Base-by-base conservation (phyloP, 2,113 vertebrate species). In the Aleadryas rufinucha region DNA sequence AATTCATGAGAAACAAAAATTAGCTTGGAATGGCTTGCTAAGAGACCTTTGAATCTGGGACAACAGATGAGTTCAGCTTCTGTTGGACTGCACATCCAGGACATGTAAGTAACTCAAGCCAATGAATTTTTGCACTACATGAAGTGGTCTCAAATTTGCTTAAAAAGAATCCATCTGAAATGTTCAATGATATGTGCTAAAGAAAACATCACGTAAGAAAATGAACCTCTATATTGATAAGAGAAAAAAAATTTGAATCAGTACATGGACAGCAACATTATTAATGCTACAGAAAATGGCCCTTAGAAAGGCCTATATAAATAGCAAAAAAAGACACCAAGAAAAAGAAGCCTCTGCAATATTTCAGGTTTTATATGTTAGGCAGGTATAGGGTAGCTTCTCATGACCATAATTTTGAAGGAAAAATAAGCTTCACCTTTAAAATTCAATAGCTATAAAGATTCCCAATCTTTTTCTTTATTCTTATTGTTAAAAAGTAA, bases 181-280 rank as follows among this genome's bases (percentile, higher is more conserved):
- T 20, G 3, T 44, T 89, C 28, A 81, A 26, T 1, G 0, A 54
- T 15, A 28, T 3, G 1, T 19, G 5, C 27, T 86, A 63, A 56
- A 81, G 35, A 75, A 85, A 71, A 68, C 26, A 33, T 24, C 15
- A 14, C 0, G 0, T 39, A 66, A 57, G 68, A 66, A 80, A 87
- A 50, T 0, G 0, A 52, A 30, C 1, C 6, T 54, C 23, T 78
- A 4, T 70, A 39, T 5, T 30, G 11, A 10, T 30, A 78, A 42
- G 27, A n/a, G n/a, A 35, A 35, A 50, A 71, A 60, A 41, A 39
- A 27, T 1, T 35, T 3, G 3, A 56, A 42, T 44, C 27, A 3
- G 11, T 68, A 39, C 3, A 4, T 24, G 31, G 23, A 42, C 4
- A 37, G 30, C 31, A 82, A 79, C 8, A 6, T 47, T 30, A 54